Evolutionary conservation across 2,888 invertebrate species (phyloP), one percentile per base, ranked within the genome.

Genomic region (Morpho helenor): DNA sequence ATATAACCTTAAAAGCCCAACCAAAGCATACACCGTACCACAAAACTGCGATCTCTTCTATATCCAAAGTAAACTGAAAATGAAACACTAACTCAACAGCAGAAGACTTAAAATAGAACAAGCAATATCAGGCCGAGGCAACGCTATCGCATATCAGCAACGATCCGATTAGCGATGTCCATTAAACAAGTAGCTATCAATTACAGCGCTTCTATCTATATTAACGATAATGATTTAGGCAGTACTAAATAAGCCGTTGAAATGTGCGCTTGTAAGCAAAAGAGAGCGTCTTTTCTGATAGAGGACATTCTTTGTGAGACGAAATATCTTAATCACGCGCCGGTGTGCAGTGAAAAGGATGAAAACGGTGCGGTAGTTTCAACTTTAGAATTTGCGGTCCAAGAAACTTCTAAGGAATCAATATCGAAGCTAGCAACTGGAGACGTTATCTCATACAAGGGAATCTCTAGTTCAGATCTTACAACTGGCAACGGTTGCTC

Each of bases 151-250:
- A 52, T 67, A 66, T 68, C 66, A 77, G 68, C 66, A 67, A 70
- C 70, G 71, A 69, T 58, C 52, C 82, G 84, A 87, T 85, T 82
- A 84, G 75, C 74, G 65, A 72, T 77, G 78, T 82, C 85, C 86
- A 86, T 85, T 86, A 84, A 86, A 84, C 82, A 82, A 84, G 83
- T 83, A 84, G 84, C 84, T 87, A 88, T 87, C 88, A 87, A 89
- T 88, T 88, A 87, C 77, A 70, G 68, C 69, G 67, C 69, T 76
- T 72, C 71, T 74, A 72, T 75, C 76, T 81, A 81, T 83, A 79
- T 74, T 71, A 71, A 72, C 65, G 84, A 86, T 87, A 86, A 84
- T 68, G 68, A 75, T 75, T 85, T 84, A 77, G 83, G 77, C 87
- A 87, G 87, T 87, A 66, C 70, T 67, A 67, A 75, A 63, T 75